phyloP scores from a whole-genome alignment of 1,140 invertebrate species.

The Pseudomyrmex dendroicus region DNA sequence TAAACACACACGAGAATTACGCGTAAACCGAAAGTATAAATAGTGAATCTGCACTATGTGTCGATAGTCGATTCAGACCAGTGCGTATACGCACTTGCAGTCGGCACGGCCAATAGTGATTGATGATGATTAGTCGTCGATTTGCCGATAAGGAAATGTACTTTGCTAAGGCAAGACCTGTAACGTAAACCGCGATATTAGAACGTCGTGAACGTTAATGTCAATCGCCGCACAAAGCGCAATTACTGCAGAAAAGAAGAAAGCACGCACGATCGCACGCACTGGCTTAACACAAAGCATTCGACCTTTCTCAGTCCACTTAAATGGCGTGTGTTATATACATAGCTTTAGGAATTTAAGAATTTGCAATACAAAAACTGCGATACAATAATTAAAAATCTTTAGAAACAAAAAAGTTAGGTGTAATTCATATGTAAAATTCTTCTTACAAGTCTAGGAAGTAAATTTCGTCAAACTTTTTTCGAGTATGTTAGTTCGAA shows the following conservation, averaged over 20 bases:
- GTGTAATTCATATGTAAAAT: not conserved
- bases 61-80: slow-evolving; percentile 16
- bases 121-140: slow-evolving; percentile 84
- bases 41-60: not conserved
- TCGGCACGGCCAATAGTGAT: slow-evolving; percentile 78
- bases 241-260: slow-evolving; percentile 68
- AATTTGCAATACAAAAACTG: not conserved
- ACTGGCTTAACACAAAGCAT: not conserved
- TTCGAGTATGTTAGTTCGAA: not conserved
- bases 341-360: not conserved
- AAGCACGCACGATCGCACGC: slow-evolving; percentile 9
- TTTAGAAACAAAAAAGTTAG: not conserved
- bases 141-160: slow-evolving; percentile 83
- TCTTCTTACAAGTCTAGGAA: not conserved
- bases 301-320: not conserved
- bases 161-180: slow-evolving; percentile 69
- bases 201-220: slow-evolving; percentile 75
- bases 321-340: not conserved
- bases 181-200: slow-evolving; percentile 78
- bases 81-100: slow-evolving; percentile 50
- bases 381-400: not conserved
- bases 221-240: slow-evolving; percentile 79
- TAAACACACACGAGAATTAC: slow-evolving; percentile 8
- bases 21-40: slow-evolving; percentile 28
- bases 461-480: not conserved